Conservation (phyloP, 2,888 invertebrate genomes). For the Nymphalis polychloros region DNA sequence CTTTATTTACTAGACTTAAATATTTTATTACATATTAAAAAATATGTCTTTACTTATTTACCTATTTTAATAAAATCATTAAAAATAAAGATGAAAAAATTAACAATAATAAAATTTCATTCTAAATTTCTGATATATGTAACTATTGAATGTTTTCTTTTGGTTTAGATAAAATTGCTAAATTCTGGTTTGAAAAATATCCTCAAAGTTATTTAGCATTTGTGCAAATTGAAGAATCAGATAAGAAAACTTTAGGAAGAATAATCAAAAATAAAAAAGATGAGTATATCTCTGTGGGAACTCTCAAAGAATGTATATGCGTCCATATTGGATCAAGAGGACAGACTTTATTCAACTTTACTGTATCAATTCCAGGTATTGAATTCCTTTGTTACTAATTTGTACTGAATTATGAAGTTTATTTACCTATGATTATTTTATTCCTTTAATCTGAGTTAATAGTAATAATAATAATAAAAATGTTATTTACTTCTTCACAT, state of each 20-base stretch:
- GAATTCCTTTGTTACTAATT: background rate
- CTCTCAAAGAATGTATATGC: slow-evolving; percentile 79
- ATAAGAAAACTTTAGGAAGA: slow-evolving; percentile 60
- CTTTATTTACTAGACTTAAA: no score
- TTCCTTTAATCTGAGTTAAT: no score
- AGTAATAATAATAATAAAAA: no score
- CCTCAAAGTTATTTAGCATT: slow-evolving; percentile 61
- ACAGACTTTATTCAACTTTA: slow-evolving; percentile 84
- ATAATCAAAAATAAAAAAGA: slow-evolving; percentile 51
- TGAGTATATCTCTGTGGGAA: slow-evolving; percentile 51
- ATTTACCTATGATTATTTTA: background rate
- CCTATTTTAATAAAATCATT: no score
- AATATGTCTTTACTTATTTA: no score
- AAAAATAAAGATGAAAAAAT: no score
- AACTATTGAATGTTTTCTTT: background rate
- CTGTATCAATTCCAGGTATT: slow-evolving; percentile 77
- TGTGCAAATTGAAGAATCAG: slow-evolving; percentile 52
- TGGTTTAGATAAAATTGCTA: slow-evolving; percentile 57
- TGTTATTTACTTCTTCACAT: no score
- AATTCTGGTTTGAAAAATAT: slow-evolving; percentile 58
- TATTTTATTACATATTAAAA: no score
- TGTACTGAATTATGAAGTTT: no score
- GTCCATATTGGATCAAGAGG: slow-evolving; percentile 85
- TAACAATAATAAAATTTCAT: no score
- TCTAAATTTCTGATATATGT: no score